Conservation (phyloP, 2,113 vertebrate genomes). For the Ctenodactylus gundi region DNA sequence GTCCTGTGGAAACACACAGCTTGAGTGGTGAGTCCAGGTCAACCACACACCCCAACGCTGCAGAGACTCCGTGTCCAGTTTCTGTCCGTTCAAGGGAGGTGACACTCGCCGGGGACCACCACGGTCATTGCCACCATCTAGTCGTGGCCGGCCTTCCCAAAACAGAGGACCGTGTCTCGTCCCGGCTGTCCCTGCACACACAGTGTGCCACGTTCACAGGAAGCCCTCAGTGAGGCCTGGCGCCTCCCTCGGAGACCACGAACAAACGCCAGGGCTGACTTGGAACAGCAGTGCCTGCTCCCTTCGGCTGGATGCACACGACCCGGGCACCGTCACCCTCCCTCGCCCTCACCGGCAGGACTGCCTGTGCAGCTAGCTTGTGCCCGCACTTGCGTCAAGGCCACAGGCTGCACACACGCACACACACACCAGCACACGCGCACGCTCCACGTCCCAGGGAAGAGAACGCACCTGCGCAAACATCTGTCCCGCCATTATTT, state of each 20-base stretch:
- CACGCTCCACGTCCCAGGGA: not conserved
- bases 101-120: not conserved
- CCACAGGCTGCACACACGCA: not conserved
- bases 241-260: not conserved
- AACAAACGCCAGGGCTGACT: not conserved
- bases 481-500: constrained; percentile 74
- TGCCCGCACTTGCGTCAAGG: not conserved
- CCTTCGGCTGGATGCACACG: not conserved
- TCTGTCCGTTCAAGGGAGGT: not conserved
- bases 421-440: not conserved
- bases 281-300: not conserved
- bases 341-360: too few species aligned
- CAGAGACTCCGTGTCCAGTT: not conserved
- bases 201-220: not conserved
- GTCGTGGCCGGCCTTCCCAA: rapidly evolving
- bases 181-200: rapidly evolving
- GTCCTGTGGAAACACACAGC: not conserved
- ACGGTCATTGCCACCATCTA: rapidly evolving
- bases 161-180: rapidly evolving
- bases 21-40: rapidly evolving
- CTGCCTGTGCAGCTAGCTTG: too few species aligned
- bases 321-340: not conserved
- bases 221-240: not conserved
- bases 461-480: constrained; percentile 28
- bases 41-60: not conserved